Evolutionary conservation across 2,113 vertebrate genomes (phyloP), one percentile per base, ranked within the genome.

Genomic region (Serinus canaria): DNA sequence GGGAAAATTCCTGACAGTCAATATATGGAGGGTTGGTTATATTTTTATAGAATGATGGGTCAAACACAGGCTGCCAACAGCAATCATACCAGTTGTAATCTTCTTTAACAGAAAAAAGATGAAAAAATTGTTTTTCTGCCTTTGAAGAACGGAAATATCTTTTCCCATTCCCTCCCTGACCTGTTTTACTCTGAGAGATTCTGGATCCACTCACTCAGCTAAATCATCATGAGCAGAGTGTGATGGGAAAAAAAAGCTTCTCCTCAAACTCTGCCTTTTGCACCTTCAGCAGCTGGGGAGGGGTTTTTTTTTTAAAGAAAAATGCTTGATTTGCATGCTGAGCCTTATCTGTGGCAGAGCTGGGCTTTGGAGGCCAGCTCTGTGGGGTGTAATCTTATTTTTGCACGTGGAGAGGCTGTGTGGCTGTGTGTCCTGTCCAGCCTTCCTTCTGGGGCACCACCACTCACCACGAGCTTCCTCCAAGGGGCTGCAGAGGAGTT

Each of bases 91-190:
- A 87, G 62, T 87, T 87, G 77, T 92, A 92, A 95, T 91, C 89
- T 92, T 47, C 89, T 96, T 89, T 85, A 84, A 91, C 80, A 89
- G 83, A 93, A 92, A 92, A 28, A 78, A 94, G 83, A 95, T 86
- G 89, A 93, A 89, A 89, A 95, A 94, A 75, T 93, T 93, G 80
- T 89, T 96, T 92, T 94, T 70, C 83, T 90, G 81, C 83, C 86
- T 97, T 93, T 93, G 91, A 94, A 96, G 92, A 70, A 83, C 64
- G 64, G 89, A 81, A 95, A 92, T 89, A 75, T 68, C 68, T 87
- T 83, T 64, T 90, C 25, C 91, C 66, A 47, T 86, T 83, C 64
- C 91, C 91, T 44, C 68, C 85, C 81, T 39, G 73, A 83, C 89
- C 95, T 87, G 83, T 88, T 92, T 91, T 89, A 60, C 83, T 84